Percentiles rank a stretch among this genome's conserved stretches.
Evolutionary conservation across 2,888 invertebrate genomes (phyloP).

Genomic region (Harpalus rufipes): DNA sequence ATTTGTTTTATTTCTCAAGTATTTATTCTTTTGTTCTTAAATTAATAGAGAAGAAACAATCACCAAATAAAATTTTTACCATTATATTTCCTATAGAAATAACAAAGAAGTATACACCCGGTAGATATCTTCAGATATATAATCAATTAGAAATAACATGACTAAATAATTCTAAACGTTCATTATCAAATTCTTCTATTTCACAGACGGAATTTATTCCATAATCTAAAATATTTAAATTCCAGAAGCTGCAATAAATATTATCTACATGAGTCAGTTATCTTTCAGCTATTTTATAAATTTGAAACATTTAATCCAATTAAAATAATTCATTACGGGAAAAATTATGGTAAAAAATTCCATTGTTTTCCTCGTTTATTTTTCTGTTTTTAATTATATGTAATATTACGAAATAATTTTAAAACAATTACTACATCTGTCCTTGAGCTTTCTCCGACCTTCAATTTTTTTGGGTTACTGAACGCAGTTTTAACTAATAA

Average conservation of each 20-base stretch:
- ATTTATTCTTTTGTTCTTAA: too few species aligned
- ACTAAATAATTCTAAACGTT: constrained; percentile 13
- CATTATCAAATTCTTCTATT: constrained; percentile 38
- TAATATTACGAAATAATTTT: constrained; percentile 23
- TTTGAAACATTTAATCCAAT: constrained; percentile 33
- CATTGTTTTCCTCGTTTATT: neutral
- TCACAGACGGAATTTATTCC: neutral
- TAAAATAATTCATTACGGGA: neutral
- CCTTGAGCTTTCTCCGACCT: constrained; percentile 52
- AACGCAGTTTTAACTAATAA: constrained; percentile 36
- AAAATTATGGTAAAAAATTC: neutral
- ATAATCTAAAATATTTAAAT: constrained; percentile 10
- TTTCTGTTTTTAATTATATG: neutral
- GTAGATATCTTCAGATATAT: neutral
- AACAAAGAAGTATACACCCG: neutral
- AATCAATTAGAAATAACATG: constrained; percentile 2
- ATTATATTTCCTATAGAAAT: neutral
- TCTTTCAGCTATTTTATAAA: constrained; percentile 10
- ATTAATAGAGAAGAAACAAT: too few species aligned
- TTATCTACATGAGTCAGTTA: neutral
- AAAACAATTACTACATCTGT: constrained; percentile 14
- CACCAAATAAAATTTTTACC: too few species aligned
- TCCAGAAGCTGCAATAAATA: constrained; percentile 24
- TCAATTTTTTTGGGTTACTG: constrained; percentile 19
- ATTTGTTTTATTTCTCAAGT: too few species aligned